Conservation (phyloP, 2,797 vertebrate species). For the Halcyon badia region DNA sequence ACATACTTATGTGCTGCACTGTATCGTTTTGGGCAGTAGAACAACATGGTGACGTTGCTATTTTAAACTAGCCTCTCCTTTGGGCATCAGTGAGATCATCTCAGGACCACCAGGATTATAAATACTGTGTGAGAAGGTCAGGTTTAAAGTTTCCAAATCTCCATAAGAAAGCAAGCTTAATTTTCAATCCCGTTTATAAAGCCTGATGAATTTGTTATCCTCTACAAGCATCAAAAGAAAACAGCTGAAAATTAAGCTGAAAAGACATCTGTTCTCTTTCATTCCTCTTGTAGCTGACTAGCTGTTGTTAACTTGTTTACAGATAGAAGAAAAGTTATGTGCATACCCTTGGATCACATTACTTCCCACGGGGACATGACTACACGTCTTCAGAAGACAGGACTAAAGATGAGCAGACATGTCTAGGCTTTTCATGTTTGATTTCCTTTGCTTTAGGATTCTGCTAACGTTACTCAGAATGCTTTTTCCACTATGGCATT, state of each 20-base stretch:
- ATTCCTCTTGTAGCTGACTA: neutral
- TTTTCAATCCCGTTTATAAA: constrained; percentile 55
- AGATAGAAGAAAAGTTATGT: constrained; percentile 27
- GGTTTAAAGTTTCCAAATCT: constrained; percentile 78
- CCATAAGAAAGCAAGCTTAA: constrained; percentile 72
- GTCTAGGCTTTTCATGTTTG: neutral
- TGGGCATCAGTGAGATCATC: constrained; percentile 59
- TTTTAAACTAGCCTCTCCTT: constrained; percentile 73
- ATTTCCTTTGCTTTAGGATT: neutral
- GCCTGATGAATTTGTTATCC: constrained; percentile 53
- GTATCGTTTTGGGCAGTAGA: constrained; percentile 22
- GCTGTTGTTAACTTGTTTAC: constrained; percentile 52
- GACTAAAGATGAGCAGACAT: neutral
- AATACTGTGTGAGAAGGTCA: constrained; percentile 82
- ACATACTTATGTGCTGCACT: neutral
- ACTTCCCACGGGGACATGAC: neutral
- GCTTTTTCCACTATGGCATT: neutral
- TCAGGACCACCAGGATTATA: constrained; percentile 76
- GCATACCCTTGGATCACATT: constrained; percentile 22
- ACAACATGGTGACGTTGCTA: constrained; percentile 59
- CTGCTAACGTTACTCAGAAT: neutral
- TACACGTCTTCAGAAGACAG: neutral
- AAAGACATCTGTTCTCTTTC: constrained; percentile 26
- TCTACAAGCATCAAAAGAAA: constrained; percentile 36
- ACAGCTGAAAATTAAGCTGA: constrained; percentile 56